These are phyloP conservation scores for Mactromeris polynyma DNA, from an alignment of 2,888 invertebrate species.

Conservation along the genomic window DNA sequence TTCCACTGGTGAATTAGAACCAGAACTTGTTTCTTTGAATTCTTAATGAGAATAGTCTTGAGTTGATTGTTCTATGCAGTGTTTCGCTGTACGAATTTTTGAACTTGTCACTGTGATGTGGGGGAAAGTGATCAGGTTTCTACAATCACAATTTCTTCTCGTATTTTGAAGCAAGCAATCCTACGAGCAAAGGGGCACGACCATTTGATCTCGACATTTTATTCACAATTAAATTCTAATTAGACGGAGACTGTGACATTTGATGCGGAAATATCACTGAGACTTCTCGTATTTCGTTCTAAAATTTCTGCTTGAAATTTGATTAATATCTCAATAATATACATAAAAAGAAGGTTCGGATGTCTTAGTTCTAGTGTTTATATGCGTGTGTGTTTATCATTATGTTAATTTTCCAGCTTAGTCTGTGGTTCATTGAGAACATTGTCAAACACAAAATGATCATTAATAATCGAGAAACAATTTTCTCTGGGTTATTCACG, in stretches of 20 bases:
- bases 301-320: neutral
- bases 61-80: constrained; percentile 30
- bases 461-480: neutral
- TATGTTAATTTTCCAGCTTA: neutral
- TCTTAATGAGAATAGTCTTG: constrained; percentile 27
- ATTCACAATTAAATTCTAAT: constrained; percentile 23
- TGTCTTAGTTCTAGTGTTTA: neutral
- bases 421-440: neutral
- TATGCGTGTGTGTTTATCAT: neutral
- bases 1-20: constrained; percentile 38
- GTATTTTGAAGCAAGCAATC: constrained; percentile 3
- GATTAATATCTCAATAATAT: neutral
- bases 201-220: constrained; percentile 12
- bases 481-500: too few species aligned
- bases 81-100: constrained; percentile 21
- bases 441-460: neutral
- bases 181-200: neutral
- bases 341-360: neutral
- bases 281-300: neutral
- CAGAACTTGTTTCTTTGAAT: constrained; percentile 48
- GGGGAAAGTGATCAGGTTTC: constrained; percentile 30
- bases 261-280: neutral
- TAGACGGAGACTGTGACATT: neutral
- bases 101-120: constrained; percentile 25
- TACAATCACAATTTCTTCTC: constrained; percentile 6